These are phyloP conservation scores for Jaculus jaculus DNA, from an alignment of 2,113 vertebrate species.

Conservation along the genomic window DNA sequence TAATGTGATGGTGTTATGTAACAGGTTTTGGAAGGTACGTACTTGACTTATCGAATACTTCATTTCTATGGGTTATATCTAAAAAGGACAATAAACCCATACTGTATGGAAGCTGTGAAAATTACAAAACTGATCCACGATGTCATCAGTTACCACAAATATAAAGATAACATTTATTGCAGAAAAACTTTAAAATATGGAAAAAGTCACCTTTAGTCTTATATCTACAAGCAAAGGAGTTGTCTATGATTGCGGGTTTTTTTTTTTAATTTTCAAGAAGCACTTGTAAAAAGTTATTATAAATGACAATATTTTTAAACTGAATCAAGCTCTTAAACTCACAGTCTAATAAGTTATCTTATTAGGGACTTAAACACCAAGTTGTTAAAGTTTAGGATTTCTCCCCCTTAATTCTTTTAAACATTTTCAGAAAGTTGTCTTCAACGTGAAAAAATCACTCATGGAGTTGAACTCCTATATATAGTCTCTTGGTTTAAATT, in stretches of 20 bases:
- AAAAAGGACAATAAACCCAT: constrained; percentile 21
- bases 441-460: constrained; percentile 27
- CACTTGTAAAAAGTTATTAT: constrained; percentile 34
- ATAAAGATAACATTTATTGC: constrained; percentile 37
- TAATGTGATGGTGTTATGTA: constrained; percentile 63
- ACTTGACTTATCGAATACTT: constrained; percentile 54
- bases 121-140: constrained; percentile 28
- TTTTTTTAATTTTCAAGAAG: neutral
- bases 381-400: constrained; percentile 32
- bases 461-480: neutral
- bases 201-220: constrained; percentile 20
- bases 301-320: constrained; percentile 43
- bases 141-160: constrained; percentile 28
- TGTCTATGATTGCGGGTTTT: neutral
- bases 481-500: constrained; percentile 47
- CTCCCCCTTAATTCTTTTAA: constrained; percentile 13
- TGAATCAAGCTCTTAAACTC: neutral
- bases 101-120: constrained; percentile 34
- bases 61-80: constrained; percentile 41
- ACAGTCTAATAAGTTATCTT: neutral
- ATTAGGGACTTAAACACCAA: neutral
- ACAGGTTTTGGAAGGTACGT: constrained; percentile 55
- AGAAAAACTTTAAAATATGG: constrained; percentile 37
- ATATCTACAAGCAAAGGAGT: neutral
- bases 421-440: neutral